Evolutionary conservation across 2,797 vertebrate genomes (phyloP), one percentile per base, ranked within the genome.

Genomic region (Bradypodion pumilum): DNA sequence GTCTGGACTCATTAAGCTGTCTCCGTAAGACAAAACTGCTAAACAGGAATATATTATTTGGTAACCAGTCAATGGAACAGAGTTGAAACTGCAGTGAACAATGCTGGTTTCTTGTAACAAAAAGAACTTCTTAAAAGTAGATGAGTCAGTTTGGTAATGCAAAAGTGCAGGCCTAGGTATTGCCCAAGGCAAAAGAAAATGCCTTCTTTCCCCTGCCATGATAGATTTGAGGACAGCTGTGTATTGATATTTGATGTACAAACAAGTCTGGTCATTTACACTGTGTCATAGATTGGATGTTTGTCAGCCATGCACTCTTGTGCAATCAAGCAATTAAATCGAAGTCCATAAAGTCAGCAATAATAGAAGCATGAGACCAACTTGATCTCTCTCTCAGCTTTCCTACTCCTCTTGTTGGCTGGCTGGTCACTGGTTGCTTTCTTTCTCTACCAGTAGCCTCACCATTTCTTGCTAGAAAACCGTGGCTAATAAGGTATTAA

Each of bases 71-170:
- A 68, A 69, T 87, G 74, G 80, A 56, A 62, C 86, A 7, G 0
- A 9, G 0, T 32, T 0, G 0, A 13, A 29, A 68, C n/a, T 75
- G 7, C 0, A 9, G 25, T 40, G 69, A 75, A 73, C 6, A 70
- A 68, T 23, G 12, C 52, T 59, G 79, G 0, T 63, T 15, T 29
- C 32, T 77, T 59, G 23, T 19, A 35, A 59, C 9, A 19, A 29
- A 83, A 83, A 79, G 16, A 0, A 16, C 35, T 44, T 66, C 4
- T 13, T 15, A 8, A 35, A 19, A 32, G n/a, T 15, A 65, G 23
- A 32, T 37, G 56, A 40, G 29, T 74, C 86, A 23, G 1, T 46
- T 73, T 40, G 1, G 37, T 35, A 81, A 59, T 80, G 52, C 72
- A 60, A n/a, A 74, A 68, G n/a, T 44, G 52, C 23, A 66, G 27